These are phyloP conservation scores for Cylindroiulus punctatus DNA, from an alignment of 2,888 invertebrate genomes.

Conservation along the genomic window DNA sequence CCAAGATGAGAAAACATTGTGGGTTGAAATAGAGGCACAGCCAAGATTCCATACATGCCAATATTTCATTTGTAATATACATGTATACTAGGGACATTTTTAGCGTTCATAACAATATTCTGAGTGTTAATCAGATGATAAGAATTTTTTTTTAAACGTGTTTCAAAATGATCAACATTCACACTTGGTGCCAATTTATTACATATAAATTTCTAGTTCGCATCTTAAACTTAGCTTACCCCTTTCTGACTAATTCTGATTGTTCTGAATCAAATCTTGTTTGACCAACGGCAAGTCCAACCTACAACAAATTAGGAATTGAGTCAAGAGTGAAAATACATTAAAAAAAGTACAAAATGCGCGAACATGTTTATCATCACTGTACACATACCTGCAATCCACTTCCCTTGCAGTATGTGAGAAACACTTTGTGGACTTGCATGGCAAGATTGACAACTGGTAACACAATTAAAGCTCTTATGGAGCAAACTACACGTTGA, in stretches of 20 bases:
- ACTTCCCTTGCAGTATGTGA: conserved; percentile 67
- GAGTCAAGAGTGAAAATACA: neutral
- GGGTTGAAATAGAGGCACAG: no score
- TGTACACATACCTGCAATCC: conserved; percentile 66
- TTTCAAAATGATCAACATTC: no score
- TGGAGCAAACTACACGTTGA: conserved; percentile 73
- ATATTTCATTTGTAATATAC: no score
- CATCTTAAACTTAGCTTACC: no score
- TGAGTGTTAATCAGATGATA: no score
- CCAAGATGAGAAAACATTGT: conserved; percentile 21
- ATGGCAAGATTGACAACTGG: conserved; percentile 91
- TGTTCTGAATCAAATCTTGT: conserved; percentile 68
- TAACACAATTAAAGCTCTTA: conserved; percentile 87
- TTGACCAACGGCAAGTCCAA: conserved; percentile 75
- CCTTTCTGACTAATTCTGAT: conserved; percentile 62
- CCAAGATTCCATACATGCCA: no score
- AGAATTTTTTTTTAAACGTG: no score
- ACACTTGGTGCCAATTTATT: no score
- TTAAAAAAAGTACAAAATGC: neutral
- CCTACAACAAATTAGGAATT: conserved; percentile 61
- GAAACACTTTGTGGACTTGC: conserved; percentile 87
- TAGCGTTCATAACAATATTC: no score
- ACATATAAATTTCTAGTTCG: no score
- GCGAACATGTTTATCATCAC: neutral
- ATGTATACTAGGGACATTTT: no score